Conservation (phyloP, 2,797 vertebrate species). For the Danio jaintianensis region DNA sequence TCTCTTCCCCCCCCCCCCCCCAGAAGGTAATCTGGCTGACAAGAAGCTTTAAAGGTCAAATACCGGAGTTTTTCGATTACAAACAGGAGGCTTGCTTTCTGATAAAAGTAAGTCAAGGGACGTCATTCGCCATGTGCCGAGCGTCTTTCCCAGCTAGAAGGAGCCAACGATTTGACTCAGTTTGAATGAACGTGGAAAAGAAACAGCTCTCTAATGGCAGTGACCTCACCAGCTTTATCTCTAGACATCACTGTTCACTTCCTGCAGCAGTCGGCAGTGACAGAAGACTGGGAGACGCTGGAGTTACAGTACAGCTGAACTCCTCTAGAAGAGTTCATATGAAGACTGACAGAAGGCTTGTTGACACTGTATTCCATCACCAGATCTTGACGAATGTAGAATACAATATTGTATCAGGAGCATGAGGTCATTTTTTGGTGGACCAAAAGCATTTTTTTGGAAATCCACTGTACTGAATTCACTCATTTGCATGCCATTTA, state of each 20-base stretch:
- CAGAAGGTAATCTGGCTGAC: conserved; percentile 54
- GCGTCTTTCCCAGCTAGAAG: conserved; percentile 31
- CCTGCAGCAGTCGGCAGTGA: conserved; percentile 31
- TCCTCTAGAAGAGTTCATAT: neutral
- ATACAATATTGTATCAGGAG: neutral
- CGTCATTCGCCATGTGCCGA: conserved; percentile 25
- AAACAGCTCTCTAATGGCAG: conserved; percentile 52
- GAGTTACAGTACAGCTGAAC: neutral
- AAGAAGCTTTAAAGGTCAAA: conserved; percentile 42
- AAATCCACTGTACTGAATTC: neutral
- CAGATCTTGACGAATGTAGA: neutral
- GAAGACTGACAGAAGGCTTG: conserved; percentile 22
- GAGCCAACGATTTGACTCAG: conserved; percentile 26
- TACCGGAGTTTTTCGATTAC: conserved; percentile 8
- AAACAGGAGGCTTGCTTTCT: conserved; percentile 31
- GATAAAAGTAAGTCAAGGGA: conserved; percentile 51
- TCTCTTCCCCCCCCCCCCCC: conserved; percentile 41
- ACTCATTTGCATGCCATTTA: neutral
- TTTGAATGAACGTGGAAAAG: conserved; percentile 48
- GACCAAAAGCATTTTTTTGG: neutral
- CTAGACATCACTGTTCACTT: conserved; percentile 42
- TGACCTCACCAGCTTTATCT: conserved; percentile 55
- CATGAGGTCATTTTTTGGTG: neutral
- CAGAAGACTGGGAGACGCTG: neutral
- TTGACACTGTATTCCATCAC: conserved; percentile 14